Evolutionary conservation across 2,797 vertebrate species (phyloP).

Genomic region (Naso thynnoides): DNA sequence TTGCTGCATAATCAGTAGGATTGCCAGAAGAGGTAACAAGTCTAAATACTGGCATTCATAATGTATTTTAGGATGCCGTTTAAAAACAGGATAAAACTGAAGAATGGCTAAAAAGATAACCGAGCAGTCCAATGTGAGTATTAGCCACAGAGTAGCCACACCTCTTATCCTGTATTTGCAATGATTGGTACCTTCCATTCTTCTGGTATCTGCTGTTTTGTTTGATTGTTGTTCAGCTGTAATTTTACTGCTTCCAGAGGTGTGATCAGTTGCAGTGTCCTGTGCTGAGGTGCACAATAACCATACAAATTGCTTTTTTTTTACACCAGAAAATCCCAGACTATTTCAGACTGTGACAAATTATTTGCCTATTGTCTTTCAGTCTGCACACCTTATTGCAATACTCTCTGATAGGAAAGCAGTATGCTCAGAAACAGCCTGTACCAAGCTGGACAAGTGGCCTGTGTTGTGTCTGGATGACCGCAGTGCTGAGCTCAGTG

Average conservation of each 20-base stretch:
- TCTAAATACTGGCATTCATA: neutral
- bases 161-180: neutral
- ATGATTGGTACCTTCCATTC: conserved; percentile 28
- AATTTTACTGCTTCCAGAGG: conserved; percentile 11
- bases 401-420: neutral
- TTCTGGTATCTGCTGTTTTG: conserved; percentile 4
- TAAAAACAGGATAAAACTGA: conserved; percentile 8
- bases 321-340: neutral
- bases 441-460: conserved; percentile 8
- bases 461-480: conserved; percentile 44
- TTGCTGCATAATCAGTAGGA: conserved; percentile 8
- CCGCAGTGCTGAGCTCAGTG: conserved; percentile 16
- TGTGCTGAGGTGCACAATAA: neutral
- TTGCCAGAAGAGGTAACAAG: neutral
- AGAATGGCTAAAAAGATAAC: neutral
- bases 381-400: neutral
- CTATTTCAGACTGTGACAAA: neutral
- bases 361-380: neutral
- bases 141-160: neutral
- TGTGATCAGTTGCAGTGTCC: conserved; percentile 1
- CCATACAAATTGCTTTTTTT: neutral
- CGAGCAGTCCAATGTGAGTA: neutral
- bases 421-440: neutral
- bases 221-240: conserved; percentile 11
- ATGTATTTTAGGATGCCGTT: neutral